Evolutionary conservation across 2,888 invertebrate species (phyloP).

Genomic region (Esperia sulphurella): DNA sequence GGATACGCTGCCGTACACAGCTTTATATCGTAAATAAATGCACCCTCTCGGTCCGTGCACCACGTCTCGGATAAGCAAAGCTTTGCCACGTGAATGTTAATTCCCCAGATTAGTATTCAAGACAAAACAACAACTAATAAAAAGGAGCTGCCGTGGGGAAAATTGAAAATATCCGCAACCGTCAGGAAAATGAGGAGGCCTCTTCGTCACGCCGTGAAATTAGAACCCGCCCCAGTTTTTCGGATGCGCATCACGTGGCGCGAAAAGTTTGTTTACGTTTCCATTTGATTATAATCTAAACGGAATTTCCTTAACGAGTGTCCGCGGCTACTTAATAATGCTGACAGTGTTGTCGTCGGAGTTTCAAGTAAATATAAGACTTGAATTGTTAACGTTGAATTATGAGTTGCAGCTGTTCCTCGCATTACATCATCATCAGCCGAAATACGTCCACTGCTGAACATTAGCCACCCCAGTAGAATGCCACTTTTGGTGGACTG

Average conservation of each 20-base stretch:
- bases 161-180: constrained; percentile 78
- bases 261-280: constrained; percentile 68
- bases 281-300: constrained; percentile 54
- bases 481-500: no score
- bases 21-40: no score
- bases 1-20: no score
- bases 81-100: constrained; percentile 62
- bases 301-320: constrained; percentile 45
- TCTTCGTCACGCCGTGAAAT: constrained; percentile 71
- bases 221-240: constrained; percentile 53
- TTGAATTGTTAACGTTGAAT: constrained; percentile 3
- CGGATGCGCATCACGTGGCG: constrained; percentile 60
- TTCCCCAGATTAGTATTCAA: constrained; percentile 69
- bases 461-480: no score
- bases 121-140: constrained; percentile 75
- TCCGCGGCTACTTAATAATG: constrained; percentile 26
- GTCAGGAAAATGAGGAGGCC: constrained; percentile 70
- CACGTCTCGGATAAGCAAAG: constrained; percentile 39
- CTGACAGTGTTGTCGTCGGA: neutral
- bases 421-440: no score
- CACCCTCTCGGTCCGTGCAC: constrained; percentile 15
- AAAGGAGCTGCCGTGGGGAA: constrained; percentile 67
- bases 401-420: neutral
- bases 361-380: neutral
- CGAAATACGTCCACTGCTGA: no score